Evolutionary conservation across 2,888 invertebrate genomes (phyloP), one percentile per base, ranked within the genome.

Genomic region (Xanthorhoe designata): DNA sequence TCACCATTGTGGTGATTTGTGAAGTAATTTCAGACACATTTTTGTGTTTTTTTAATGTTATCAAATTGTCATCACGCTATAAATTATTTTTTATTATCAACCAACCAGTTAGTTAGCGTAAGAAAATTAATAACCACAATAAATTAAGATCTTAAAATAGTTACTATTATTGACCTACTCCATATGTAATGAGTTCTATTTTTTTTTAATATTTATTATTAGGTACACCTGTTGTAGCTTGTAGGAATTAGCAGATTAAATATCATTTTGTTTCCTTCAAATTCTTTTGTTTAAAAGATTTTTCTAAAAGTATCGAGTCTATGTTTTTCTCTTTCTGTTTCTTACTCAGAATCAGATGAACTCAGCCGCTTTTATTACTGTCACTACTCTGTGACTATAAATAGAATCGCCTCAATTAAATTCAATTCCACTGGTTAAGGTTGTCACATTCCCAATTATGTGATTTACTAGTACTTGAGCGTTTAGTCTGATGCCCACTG

Each of bases 361-460:
- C 55, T 13, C 47, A 29, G 57, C 32, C 49, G 10, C 29, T 61
- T 60, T 19, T 18, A n/a, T 32, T 10, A 61, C 45, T 45, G 32
- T 52, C 68, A 62, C 10, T 70, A 62, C 10, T 70, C 69, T 70
- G 67, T 58, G 60, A 68, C 83, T 91, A 91, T 91, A 89, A 91
- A 87, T 91, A 91, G 90, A 81, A 68, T 75, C 61, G 67, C 78
- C 77, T 88, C 89, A 91, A 92, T 91, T 91, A 92, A 89, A 88
- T 85, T 84, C 90, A 92, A 92, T 92, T 91, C 84, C 75, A 78
- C 77, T 75, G 70, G 78, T 76, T 75, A 77, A 86, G 86, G 86
- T 84, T 90, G 91, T 89, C 86, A 84, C 84, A 83, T 78, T 78
- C 74, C 82, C 89, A 90, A 91, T 89, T 88, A 88, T 79, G 78